Evolutionary conservation across 2,888 invertebrate species (phyloP).

Genomic region (Syrista parreyssii): DNA sequence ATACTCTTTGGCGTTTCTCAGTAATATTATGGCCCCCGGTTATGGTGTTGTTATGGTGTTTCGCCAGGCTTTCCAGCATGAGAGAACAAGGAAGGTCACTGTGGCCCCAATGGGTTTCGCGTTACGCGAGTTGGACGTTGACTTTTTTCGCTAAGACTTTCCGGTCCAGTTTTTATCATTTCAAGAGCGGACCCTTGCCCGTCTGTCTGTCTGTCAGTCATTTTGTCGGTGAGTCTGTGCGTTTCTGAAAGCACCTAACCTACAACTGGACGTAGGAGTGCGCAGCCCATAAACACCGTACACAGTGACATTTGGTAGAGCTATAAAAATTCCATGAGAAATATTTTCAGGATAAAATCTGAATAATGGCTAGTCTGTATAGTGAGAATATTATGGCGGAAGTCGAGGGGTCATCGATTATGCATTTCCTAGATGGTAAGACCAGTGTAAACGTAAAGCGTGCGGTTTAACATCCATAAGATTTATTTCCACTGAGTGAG

Average conservation of each 20-base stretch:
- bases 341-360: neutral
- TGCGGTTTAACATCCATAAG: neutral
- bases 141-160: constrained; percentile 45
- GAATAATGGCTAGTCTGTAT: neutral
- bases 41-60: neutral
- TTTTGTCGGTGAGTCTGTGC: neutral
- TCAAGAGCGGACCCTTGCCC: neutral
- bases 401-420: neutral
- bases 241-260: neutral
- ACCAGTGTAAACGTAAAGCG: neutral
- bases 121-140: constrained; percentile 24
- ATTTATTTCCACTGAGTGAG: neutral
- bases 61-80: constrained; percentile 15
- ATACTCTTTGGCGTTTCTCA: neutral
- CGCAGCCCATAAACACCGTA: neutral
- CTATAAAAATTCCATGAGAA: neutral
- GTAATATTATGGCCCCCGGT: constrained; percentile 8
- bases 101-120: constrained; percentile 31
- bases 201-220: neutral
- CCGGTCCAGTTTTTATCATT: constrained; percentile 48
- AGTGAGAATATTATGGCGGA: neutral
- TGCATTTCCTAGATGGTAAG: neutral
- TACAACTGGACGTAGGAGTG: neutral
- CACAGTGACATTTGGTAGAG: neutral
- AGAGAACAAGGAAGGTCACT: constrained; percentile 38